Percentiles rank a stretch among this genome's conserved stretches.
Conservation (phyloP, 2,888 invertebrate genomes). For the Ennomos erosarius region DNA sequence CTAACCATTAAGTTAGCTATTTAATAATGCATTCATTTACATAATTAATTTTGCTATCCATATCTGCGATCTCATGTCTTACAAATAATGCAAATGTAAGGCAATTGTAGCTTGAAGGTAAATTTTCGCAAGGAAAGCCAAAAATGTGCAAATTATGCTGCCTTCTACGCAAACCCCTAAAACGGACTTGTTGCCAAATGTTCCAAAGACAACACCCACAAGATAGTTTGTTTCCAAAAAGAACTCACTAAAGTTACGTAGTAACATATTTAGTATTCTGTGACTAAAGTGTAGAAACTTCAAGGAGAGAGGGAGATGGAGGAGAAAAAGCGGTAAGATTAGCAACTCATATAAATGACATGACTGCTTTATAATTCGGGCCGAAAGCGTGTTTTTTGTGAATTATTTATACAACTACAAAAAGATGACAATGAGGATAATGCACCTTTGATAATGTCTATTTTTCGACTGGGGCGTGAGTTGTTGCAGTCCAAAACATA, state of each 20-base stretch:
- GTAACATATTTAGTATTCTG: too few relatives aligned
- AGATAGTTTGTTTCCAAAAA: background rate
- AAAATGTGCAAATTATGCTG: slow-evolving; percentile 29
- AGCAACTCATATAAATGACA: too few relatives aligned
- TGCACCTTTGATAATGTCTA: background rate
- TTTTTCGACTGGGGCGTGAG: slow-evolving; percentile 25
- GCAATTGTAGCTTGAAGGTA: slow-evolving; percentile 34
- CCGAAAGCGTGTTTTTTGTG: too few relatives aligned
- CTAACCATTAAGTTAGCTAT: too few relatives aligned
- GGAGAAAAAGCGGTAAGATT: too few relatives aligned
- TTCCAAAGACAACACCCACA: slow-evolving; percentile 38
- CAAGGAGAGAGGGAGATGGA: too few relatives aligned
- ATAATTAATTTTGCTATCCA: slow-evolving; percentile 9
- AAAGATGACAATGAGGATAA: background rate
- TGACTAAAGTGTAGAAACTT: too few relatives aligned
- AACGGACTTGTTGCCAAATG: slow-evolving; percentile 42
- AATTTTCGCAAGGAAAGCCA: slow-evolving; percentile 45
- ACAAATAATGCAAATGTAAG: slow-evolving; percentile 16
- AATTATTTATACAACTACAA: too few relatives aligned
- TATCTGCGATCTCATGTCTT: slow-evolving; percentile 9
- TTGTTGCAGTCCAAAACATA: slow-evolving; percentile 35
- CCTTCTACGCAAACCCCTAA: slow-evolving; percentile 38
- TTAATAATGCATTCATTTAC: too few relatives aligned
- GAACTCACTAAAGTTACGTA: too few relatives aligned
- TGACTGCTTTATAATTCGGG: too few relatives aligned